Conservation (phyloP, 1,140 invertebrate species). For the Galleria mellonella region DNA sequence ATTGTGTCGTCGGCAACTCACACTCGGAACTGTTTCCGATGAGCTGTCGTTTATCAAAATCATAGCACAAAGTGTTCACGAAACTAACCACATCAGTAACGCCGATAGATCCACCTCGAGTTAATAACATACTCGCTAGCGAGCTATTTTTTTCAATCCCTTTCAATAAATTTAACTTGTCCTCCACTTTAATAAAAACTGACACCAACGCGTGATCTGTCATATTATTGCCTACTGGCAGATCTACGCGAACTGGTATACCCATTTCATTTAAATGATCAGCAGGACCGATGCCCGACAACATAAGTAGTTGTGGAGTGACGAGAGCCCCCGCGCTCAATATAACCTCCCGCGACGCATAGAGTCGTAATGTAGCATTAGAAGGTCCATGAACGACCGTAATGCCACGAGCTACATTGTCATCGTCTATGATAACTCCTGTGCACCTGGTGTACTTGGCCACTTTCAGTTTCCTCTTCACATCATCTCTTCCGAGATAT, state of each 20-base stretch:
- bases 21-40: constrained; percentile 23
- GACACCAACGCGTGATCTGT: constrained; percentile 80
- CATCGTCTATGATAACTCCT: constrained; percentile 81
- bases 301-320: constrained; percentile 82
- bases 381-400: constrained; percentile 10
- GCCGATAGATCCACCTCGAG: constrained; percentile 52
- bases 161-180: constrained; percentile 9
- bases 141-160: not conserved
- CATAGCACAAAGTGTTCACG: constrained; percentile 66
- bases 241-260: constrained; percentile 76
- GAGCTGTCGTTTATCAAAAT: constrained; percentile 34
- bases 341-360: constrained; percentile 80
- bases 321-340: constrained; percentile 82
- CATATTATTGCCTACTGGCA: constrained; percentile 83
- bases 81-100: constrained; percentile 70
- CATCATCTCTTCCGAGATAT: constrained; percentile 38
- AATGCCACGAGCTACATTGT: constrained; percentile 81
- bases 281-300: constrained; percentile 83
- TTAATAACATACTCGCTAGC: constrained; percentile 35
- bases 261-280: constrained; percentile 73
- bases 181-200: constrained; percentile 55
- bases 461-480: constrained; percentile 80
- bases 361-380: constrained; percentile 32
- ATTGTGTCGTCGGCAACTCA: constrained; percentile 29
- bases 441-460: constrained; percentile 81